Percentiles rank a stretch among this genome's conserved stretches.
These are phyloP conservation scores for Hypolimnas misippus DNA, from an alignment of 2,888 invertebrate genomes.

Conservation along the genomic window DNA sequence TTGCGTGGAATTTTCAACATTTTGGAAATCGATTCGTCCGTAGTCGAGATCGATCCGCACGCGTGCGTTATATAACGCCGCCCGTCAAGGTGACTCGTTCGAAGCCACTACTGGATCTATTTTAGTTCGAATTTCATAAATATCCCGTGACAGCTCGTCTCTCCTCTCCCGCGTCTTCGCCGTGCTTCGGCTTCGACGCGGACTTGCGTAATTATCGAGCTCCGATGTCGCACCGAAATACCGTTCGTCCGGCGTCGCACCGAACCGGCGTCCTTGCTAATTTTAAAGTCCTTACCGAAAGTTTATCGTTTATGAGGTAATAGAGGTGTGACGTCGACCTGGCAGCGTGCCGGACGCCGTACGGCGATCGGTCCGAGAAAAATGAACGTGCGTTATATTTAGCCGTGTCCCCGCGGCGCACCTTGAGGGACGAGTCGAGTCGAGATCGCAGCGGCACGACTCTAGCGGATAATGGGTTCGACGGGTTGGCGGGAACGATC, in stretches of 20 bases:
- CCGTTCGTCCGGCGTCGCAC: constrained; percentile 51
- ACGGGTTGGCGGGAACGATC: constrained; percentile 41
- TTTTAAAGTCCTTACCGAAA: constrained; percentile 81
- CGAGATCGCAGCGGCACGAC: constrained; percentile 28
- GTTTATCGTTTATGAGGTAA: constrained; percentile 80
- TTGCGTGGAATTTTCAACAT: constrained; percentile 71
- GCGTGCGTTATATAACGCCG: constrained; percentile 70
- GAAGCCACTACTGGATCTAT: constrained; percentile 80
- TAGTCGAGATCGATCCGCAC: constrained; percentile 59
- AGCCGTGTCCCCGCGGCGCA: constrained; percentile 64
- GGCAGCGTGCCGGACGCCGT: constrained; percentile 81
- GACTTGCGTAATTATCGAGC: constrained; percentile 74
- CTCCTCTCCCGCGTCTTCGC: constrained; percentile 78
- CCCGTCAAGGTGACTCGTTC: constrained; percentile 81
- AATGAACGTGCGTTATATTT: constrained; percentile 63
- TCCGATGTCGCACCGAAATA: constrained; percentile 58
- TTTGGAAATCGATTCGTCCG: constrained; percentile 65
- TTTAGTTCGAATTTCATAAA: constrained; percentile 83
- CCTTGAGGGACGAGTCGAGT: constrained; percentile 64
- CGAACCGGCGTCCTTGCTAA: constrained; percentile 78
- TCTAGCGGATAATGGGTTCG: constrained; percentile 43
- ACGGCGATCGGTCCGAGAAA: constrained; percentile 57
- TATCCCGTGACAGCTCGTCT: constrained; percentile 82
- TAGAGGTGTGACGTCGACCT: constrained; percentile 72
- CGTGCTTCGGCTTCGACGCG: constrained; percentile 69